phyloP scores from a whole-genome alignment of 2,888 invertebrate genomes.

The Hypsopygia costalis region DNA sequence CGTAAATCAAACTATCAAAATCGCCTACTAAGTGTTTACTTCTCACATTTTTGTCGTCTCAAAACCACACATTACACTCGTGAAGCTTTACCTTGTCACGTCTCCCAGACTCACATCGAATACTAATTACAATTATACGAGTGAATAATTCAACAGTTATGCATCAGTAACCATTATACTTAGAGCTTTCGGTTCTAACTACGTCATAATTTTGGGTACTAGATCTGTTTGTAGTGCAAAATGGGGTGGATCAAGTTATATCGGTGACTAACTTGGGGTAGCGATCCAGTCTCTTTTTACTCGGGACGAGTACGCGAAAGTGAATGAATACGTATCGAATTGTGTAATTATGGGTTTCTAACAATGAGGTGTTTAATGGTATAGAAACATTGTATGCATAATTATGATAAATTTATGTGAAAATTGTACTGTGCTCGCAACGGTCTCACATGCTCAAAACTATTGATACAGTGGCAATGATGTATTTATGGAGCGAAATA shows the following conservation, averaged over 20 bases:
- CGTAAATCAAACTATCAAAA: no score
- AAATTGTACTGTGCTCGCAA: neutral
- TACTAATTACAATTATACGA: constrained; percentile 40
- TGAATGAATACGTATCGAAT: constrained; percentile 8
- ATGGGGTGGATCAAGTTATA: constrained; percentile 3
- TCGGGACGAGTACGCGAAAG: neutral
- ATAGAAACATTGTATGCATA: neutral
- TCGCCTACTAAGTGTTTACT: neutral
- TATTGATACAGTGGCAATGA: no score
- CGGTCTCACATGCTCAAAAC: neutral
- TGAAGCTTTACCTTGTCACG: constrained; percentile 23
- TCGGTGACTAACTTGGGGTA: constrained; percentile 3
- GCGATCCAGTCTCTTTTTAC: constrained; percentile 3
- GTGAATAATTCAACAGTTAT: constrained; percentile 38
- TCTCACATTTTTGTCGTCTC: constrained; percentile 2
- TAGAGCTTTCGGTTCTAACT: neutral
- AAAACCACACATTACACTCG: neutral
- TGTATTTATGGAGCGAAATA: no score
- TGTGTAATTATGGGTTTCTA: constrained; percentile 6
- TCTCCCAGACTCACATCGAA: constrained; percentile 31
- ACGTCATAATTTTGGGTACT: neutral
- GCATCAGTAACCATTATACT: neutral
- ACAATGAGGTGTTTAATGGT: neutral
- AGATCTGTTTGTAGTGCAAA: neutral
- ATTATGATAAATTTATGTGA: neutral